Evolutionary conservation across 92 coral and sea anemone genomes (phyloP), one percentile per base, ranked within the genome.

Genomic region (Actinernus sp.): DNA sequence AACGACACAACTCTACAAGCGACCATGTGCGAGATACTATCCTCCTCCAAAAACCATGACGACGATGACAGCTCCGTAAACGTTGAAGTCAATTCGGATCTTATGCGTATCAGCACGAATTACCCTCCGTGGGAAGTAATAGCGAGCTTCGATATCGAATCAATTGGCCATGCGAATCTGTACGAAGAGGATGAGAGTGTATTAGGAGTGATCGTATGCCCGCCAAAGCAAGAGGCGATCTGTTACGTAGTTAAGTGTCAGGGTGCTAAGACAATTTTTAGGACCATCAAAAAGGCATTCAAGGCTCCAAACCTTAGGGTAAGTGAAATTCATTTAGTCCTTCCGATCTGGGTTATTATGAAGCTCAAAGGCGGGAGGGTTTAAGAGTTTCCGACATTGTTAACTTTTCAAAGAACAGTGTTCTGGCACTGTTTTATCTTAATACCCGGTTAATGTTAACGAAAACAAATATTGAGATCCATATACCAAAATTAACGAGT

Each of bases 51-150:
- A 33, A 79, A 79, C 26, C 85, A 76, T 13, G 76, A 61, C 48
- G 84, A 62, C 3, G 84, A 76, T 6, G 84, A 83, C 8, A 58
- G 67, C 10, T 89, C 93, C 7, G 99, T 95, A 6, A 95, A 88
- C 17, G 64, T 95, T 2, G 95, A 95, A 46, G 97, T 95, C 4
- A 84, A 79, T 22, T 59, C 76, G 36, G 99, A 95, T 26, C 54
- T 83, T 49, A 76, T 95, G 31, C 75, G 95, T 24, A 85, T 95
- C 16, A 91, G 97, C 59, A 88, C 91, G 21, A 88, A 91, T 48
- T 91, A 83, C 64, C 74, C 97, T 47, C 99, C 99, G 3, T 95
- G 95, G 95, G 93, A 86, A 59, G 84, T 95, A 25, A 71, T 95
- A 17, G 79, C 94, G 10, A 76, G 86, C 65, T 87, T 84, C 31